These are phyloP conservation scores for Nephrocerus scutellatus DNA, from an alignment of 2,888 invertebrate species.

Conservation along the genomic window DNA sequence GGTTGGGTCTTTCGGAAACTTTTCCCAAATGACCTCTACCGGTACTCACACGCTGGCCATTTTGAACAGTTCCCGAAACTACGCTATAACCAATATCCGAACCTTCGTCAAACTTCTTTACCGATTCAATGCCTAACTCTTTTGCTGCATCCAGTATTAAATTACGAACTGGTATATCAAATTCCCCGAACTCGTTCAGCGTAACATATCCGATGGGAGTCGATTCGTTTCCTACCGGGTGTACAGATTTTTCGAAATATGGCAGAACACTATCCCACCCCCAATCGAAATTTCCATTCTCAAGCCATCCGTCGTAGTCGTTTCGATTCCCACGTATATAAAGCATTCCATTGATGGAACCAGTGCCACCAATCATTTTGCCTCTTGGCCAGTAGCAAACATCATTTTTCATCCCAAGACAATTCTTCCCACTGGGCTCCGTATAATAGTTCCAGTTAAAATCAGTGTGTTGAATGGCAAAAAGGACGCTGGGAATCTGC, in stretches of 20 bases:
- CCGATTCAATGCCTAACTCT: conserved; percentile 47
- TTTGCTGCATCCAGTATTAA: conserved; percentile 46
- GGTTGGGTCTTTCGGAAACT: conserved; percentile 50
- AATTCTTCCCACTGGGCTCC: conserved; percentile 29
- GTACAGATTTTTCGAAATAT: conserved; percentile 70
- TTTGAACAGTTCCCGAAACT: conserved; percentile 49
- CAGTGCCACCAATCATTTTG: conserved; percentile 60
- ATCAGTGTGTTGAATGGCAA: conserved; percentile 28
- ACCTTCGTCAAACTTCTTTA: conserved; percentile 42
- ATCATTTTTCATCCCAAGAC: conserved; percentile 27
- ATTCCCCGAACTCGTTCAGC: conserved; percentile 42
- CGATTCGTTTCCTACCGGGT: conserved; percentile 25
- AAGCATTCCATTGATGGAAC: conserved; percentile 59
- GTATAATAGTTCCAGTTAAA: conserved; percentile 35
- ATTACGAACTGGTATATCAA: conserved; percentile 20
- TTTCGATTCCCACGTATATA: conserved; percentile 57
- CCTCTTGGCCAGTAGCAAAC: conserved; percentile 54
- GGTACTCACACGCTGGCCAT: conserved; percentile 67
- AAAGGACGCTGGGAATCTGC: conserved; percentile 31
- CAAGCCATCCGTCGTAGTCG: conserved; percentile 61
- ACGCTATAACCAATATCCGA: conserved; percentile 50
- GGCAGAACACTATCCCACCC: conserved; percentile 67
- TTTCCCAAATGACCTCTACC: conserved; percentile 62
- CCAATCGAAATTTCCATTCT: conserved; percentile 58
- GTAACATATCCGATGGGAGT: conserved; percentile 43